Conservation (phyloP, 2,888 invertebrate genomes). For the Dusona sp. region DNA sequence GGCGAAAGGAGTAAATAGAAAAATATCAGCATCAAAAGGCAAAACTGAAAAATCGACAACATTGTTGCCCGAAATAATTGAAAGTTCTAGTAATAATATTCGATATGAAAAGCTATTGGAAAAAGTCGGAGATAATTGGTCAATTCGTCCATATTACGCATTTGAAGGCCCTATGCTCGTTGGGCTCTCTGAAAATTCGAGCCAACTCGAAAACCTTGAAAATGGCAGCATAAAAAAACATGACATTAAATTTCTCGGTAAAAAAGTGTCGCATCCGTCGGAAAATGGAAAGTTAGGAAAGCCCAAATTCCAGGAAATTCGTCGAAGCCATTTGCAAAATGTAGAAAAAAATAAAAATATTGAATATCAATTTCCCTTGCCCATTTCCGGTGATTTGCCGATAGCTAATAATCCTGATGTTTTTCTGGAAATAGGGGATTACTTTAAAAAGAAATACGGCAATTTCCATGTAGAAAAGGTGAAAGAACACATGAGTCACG, state of each 20-base stretch:
- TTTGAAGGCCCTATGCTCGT: slow-evolving; percentile 68
- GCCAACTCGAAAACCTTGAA: background rate
- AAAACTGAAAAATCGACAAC: background rate
- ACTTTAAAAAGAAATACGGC: slow-evolving; percentile 50
- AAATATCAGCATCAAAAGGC: background rate
- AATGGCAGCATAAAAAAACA: background rate
- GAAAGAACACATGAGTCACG: background rate
- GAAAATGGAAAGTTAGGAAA: background rate
- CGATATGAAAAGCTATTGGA: background rate
- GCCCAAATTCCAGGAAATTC: slow-evolving; percentile 5
- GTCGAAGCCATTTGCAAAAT: background rate
- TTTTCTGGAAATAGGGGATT: slow-evolving; percentile 47
- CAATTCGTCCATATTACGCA: slow-evolving; percentile 61
- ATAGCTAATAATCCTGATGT: slow-evolving; percentile 44
- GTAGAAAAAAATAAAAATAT: background rate
- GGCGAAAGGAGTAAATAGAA: slow-evolving; percentile 34
- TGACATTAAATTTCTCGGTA: slow-evolving; percentile 30
- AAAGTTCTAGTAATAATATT: background rate
- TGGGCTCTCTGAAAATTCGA: slow-evolving; percentile 39
- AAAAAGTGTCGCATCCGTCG: background rate
- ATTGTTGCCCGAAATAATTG: background rate
- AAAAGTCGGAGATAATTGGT: slow-evolving; percentile 10
- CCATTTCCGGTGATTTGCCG: slow-evolving; percentile 5
- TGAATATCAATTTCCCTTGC: background rate
- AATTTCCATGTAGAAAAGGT: background rate